Percentiles rank a stretch among this genome's conserved stretches.
Conservation (phyloP, 1,140 invertebrate genomes). For the Phymorhynchus buccinoides region DNA sequence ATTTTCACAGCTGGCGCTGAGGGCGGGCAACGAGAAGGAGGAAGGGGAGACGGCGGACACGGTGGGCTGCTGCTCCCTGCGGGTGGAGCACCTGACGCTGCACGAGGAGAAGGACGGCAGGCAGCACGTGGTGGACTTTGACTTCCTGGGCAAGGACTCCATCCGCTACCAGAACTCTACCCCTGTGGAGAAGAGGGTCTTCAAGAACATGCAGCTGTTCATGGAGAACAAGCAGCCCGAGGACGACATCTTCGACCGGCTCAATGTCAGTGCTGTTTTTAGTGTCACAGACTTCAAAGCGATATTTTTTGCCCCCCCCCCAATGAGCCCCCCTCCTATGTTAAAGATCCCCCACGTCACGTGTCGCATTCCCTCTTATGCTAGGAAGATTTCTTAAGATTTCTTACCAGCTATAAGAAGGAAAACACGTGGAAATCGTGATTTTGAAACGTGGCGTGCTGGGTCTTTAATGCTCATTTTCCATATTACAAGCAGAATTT, state of each 20-base stretch:
- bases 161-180: constrained; percentile 98
- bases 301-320: no score
- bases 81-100: constrained; percentile 95
- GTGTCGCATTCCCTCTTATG: no score
- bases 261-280: constrained; percentile 81
- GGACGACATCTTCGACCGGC: constrained; percentile 98
- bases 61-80: constrained; percentile 99
- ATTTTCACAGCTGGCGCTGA: constrained; percentile 87
- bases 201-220: constrained; percentile 98
- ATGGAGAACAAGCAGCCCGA: constrained; percentile 96
- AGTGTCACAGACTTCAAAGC: no score
- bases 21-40: constrained; percentile 99
- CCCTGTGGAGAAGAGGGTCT: constrained; percentile 97
- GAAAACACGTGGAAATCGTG: no score
- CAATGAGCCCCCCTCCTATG: no score
- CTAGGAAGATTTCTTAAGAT: no score
- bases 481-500: no score
- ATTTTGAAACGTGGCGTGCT: no score
- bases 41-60: constrained; percentile 96
- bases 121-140: constrained; percentile 97
- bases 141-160: constrained; percentile 96
- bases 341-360: no score
- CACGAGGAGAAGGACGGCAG: constrained; percentile 92
- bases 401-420: no score
- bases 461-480: no score